phyloP scores from a whole-genome alignment of 37 sponge, comb jelly and placozoan species.

The Hexactinellida sp. region DNA sequence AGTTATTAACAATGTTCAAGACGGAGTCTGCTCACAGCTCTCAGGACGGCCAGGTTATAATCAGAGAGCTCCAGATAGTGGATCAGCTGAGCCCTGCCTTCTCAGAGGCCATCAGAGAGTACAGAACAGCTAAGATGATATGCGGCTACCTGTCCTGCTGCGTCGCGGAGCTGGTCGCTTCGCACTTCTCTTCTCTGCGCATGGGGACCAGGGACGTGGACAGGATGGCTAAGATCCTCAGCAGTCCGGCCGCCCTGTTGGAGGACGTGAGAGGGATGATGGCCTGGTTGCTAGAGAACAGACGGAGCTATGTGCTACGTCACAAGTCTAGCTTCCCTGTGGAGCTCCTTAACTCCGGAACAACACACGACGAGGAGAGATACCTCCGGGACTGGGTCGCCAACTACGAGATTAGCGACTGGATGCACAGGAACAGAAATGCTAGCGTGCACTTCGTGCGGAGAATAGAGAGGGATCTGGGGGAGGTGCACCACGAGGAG shows the following conservation, averaged over 20 bases:
- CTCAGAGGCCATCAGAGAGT: neutral
- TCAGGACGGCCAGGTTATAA: neutral
- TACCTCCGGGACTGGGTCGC: conserved; percentile 6
- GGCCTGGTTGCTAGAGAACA: neutral
- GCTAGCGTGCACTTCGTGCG: neutral
- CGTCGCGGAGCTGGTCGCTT: neutral
- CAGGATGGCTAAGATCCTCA: neutral
- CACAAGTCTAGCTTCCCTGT: neutral
- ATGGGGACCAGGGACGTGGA: neutral
- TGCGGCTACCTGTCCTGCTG: neutral
- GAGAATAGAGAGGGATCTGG: neutral
- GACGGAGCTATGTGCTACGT: neutral
- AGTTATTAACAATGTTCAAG: neutral
- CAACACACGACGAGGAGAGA: neutral
- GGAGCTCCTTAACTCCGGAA: neutral
- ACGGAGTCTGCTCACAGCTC: neutral
- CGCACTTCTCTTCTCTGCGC: conserved; percentile 15
- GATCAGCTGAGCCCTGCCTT: neutral
- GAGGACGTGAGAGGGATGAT: neutral
- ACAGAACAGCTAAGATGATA: conserved; percentile 1
- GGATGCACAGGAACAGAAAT: neutral
- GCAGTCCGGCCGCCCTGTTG: neutral
- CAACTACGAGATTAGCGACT: conserved; percentile 3
- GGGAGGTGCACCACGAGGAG: neutral
- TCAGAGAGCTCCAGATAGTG: neutral